Evolutionary conservation across 2,888 invertebrate species (phyloP).

Genomic region (Caprella mutica): DNA sequence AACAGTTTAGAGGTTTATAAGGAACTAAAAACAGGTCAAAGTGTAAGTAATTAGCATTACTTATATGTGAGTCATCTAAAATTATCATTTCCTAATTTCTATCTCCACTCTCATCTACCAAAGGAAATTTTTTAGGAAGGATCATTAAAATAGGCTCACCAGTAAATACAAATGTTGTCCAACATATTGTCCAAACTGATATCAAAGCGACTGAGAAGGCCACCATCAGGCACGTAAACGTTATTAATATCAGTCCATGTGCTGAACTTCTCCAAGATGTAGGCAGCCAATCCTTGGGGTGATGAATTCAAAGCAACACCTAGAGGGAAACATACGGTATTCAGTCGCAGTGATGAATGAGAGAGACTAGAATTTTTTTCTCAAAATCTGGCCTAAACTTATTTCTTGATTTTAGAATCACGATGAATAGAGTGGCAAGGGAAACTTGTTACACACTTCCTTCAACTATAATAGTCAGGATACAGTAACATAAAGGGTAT

Average conservation of each 20-base stretch:
- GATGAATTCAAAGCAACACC: constrained; percentile 59
- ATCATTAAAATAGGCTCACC: constrained; percentile 49
- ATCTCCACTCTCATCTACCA: no score
- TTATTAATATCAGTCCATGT: constrained; percentile 54
- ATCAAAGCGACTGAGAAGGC: constrained; percentile 49
- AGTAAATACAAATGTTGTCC: constrained; percentile 72
- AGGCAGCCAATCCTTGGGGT: constrained; percentile 74
- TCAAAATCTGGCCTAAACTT: background rate
- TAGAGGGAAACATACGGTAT: constrained; percentile 40
- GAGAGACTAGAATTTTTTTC: no score
- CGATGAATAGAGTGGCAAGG: background rate
- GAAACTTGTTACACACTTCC: background rate
- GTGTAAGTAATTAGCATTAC: no score
- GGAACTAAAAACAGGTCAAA: no score
- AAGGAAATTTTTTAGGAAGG: constrained; percentile 36
- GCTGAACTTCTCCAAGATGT: constrained; percentile 78
- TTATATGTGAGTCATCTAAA: no score
- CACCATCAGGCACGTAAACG: constrained; percentile 51
- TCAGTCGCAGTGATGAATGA: no score
- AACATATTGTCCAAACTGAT: constrained; percentile 54
- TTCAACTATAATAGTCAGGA: constrained; percentile 6
- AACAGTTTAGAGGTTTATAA: background rate
- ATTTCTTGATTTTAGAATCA: background rate
- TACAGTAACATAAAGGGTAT: no score
- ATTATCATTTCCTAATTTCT: no score